These are phyloP conservation scores for Xyrauchen texanus DNA, from an alignment of 2,113 vertebrate species.

Conservation along the genomic window DNA sequence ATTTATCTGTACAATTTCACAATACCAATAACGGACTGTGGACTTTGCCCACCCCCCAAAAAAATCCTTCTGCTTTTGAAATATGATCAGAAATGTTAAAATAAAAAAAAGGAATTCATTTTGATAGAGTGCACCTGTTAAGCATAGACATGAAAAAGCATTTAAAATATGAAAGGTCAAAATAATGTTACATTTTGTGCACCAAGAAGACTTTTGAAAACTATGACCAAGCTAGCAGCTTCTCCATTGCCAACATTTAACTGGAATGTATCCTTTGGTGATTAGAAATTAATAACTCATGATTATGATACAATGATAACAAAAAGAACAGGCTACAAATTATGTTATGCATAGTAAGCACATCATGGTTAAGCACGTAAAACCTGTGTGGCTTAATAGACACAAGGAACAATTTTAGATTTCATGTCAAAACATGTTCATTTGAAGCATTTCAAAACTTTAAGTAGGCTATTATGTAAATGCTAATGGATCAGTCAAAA, in stretches of 20 bases:
- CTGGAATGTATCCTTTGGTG: constrained; percentile 71
- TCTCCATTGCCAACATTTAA: constrained; percentile 18
- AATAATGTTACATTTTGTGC: constrained; percentile 55
- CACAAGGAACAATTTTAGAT: background rate
- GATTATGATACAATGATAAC: constrained; percentile 43
- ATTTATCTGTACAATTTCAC: constrained; percentile 82
- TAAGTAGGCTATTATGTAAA: constrained; percentile 1
- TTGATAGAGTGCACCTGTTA: constrained; percentile 77
- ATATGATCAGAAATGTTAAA: constrained; percentile 56
- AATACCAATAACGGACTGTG: constrained; percentile 67
- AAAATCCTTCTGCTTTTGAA: constrained; percentile 33
- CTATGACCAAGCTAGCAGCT: background rate
- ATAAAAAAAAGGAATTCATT: constrained; percentile 46
- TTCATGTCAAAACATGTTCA: background rate
- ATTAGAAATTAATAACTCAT: constrained; percentile 51
- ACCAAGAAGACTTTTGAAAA: constrained; percentile 46
- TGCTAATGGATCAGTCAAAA: constrained; percentile 23
- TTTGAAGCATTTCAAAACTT: background rate
- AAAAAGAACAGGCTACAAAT: constrained; percentile 55
- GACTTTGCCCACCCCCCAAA: constrained; percentile 41
- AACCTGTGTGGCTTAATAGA: background rate
- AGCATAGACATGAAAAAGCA: constrained; percentile 66
- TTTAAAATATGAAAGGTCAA: constrained; percentile 58
- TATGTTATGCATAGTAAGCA: constrained; percentile 58
- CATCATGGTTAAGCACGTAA: constrained; percentile 12